phyloP scores from a whole-genome alignment of 1,140 invertebrate species.

The Frieseomelitta varia region DNA sequence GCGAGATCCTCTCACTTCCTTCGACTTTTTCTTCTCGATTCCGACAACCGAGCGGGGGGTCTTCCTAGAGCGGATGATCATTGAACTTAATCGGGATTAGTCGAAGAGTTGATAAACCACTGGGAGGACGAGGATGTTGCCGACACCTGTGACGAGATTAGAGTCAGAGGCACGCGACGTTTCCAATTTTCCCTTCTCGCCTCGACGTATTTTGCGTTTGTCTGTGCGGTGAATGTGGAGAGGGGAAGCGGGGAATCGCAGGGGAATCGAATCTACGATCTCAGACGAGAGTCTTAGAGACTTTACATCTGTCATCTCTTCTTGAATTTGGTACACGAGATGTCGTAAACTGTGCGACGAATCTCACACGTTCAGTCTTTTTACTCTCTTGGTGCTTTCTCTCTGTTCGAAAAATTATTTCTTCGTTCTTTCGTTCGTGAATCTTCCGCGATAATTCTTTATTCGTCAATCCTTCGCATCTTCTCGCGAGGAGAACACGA shows the following conservation, averaged over 20 bases:
- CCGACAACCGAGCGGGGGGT: background rate
- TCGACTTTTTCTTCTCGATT: no score
- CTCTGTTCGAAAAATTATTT: no score
- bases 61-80: no score
- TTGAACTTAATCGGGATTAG: background rate
- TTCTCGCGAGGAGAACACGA: background rate
- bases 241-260: background rate
- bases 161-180: background rate
- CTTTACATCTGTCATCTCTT: background rate
- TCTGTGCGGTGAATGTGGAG: background rate
- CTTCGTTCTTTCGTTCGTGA: no score
- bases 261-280: background rate
- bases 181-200: background rate
- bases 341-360: no score
- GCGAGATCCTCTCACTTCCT: constrained; percentile 2
- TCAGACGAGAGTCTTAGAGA: background rate
- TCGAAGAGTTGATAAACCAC: constrained; percentile 2
- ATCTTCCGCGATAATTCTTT: background rate
- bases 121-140: background rate
- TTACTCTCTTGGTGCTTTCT: no score
- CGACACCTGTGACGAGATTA: background rate
- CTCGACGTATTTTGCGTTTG: background rate
- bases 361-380: no score
- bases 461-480: background rate
- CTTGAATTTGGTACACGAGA: background rate